Evolutionary conservation across 2,113 vertebrate species (phyloP).

Genomic region (Mohoua ochrocephala): DNA sequence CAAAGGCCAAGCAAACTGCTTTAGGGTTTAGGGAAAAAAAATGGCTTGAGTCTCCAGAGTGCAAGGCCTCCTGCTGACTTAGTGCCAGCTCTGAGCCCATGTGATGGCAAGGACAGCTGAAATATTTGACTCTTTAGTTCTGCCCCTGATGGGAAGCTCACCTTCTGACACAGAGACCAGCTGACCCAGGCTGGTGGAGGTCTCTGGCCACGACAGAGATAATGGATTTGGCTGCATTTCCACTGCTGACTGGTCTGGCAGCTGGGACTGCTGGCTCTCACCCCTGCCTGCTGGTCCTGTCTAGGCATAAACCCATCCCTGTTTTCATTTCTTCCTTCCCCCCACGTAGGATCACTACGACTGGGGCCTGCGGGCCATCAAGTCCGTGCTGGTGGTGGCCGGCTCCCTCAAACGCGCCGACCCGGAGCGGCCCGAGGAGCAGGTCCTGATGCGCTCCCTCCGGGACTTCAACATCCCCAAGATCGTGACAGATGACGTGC

Average conservation of each 20-base stretch:
- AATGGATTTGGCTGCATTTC: not conserved
- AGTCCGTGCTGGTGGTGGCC: conserved; percentile 91
- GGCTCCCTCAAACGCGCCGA: conserved; percentile 90
- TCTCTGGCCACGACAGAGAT: not conserved
- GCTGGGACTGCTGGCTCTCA: not conserved
- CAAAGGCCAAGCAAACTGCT: not conserved
- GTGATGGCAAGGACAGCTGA: not conserved
- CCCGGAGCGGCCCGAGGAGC: conserved; percentile 85
- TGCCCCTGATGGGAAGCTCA: not conserved
- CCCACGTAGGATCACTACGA: conserved; percentile 88
- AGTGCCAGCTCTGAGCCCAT: not conserved
- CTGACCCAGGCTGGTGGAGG: not conserved
- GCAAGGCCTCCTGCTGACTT: not conserved
- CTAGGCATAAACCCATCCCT: not conserved
- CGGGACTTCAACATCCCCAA: conserved; percentile 95
- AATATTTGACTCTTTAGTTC: not conserved
- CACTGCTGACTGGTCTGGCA: not conserved
- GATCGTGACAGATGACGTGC: conserved; percentile 89
- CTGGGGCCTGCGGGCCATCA: conserved; percentile 95
- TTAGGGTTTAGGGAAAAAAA: not conserved
- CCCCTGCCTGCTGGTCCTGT: too few relatives aligned
- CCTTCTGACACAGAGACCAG: not conserved
- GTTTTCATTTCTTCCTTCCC: too few relatives aligned
- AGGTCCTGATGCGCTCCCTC: conserved; percentile 92
- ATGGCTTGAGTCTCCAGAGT: not conserved